Evolutionary conservation across 2,797 vertebrate species (phyloP), one percentile per base, ranked within the genome.

Genomic region (Microctenopoma lineatum): DNA sequence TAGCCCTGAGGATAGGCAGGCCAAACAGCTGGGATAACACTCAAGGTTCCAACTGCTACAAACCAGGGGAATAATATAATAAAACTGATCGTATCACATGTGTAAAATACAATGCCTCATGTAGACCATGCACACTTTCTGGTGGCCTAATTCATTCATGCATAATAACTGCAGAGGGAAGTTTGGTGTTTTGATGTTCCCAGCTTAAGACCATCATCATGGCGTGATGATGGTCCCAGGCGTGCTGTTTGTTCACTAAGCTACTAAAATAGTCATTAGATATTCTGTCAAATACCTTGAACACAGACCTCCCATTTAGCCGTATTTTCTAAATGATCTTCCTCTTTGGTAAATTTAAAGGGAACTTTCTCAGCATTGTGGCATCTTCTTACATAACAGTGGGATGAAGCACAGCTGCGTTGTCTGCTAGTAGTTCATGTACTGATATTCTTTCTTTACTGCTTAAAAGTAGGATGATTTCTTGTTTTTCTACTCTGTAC

Each of bases 21-120:
- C 65, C 80, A 59, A 89, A 77, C 84, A 89, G 82, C 87, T 87
- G 88, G 89, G 87, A 79, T 79, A 88, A 77, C 66, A 79, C 81
- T 80, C 56, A 0, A 81, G 77, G 75, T 83, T 75, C 74, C 79
- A 70, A 4, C 76, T 64, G 81, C 66, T 44, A 9, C 70, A 51
- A 76, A 85, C 77, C 78, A 70, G 75, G 70, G 82, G 69, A 62
- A 54, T 45, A 62, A 67, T 48, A 2, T 57, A n/a, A 50, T 38
- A 34, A 55, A 58, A 73, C 45, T 5, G 50, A 66, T 65, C 32
- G 53, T 52, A 79, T 52, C 57, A 48, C 57, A 34, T 12, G 66
- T 14, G 44, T 34, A 55, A 73, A 82, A 67, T 12, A 48, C 25
- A 59, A 3, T 21, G 5, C 32, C 54, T 59, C 51, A 3, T 14